Base-by-base conservation (phyloP, 2,888 invertebrate genomes). In the Ichneumon xanthorius region DNA sequence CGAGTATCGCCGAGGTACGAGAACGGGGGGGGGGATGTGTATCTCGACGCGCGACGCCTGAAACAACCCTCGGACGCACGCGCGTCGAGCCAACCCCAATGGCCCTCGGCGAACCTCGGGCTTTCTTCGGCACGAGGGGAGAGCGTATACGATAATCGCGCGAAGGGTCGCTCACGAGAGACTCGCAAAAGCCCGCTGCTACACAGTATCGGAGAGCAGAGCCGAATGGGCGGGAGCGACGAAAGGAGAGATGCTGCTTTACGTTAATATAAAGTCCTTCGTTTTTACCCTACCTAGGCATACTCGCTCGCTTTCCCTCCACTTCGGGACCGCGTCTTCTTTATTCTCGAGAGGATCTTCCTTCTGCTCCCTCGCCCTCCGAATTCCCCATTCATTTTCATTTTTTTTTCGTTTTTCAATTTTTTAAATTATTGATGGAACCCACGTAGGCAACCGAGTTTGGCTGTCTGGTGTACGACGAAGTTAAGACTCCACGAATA, bases 1-100 rank as follows among this genome's bases (percentile, higher is more conserved):
- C 90, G 86, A 87, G 67, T 80, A 75, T 58, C 82, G 63, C 84
- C 63, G 67, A 85, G 61, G 77, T 76, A 58, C 70, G 6, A 67
- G 80, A 68, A 30, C 14, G 16, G 14, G 14, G 22, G 22, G 33
- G 7, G 40, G 33, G 48, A 45, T 7, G 37, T 40, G 40, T 67
- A 37, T 40, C 45, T 48, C 45, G 45, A 48, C 53, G 30, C 72
- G 73, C 70, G 76, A 76, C 81, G 71, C 65, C 85, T 67, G 82
- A 53, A 70, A 73, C 77, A 50, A n/a, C 78, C 53, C 58, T 71
- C 67, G 40, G 61, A 48, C 19, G 53, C 73, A 75, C 63, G 68
- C 76, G 48, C 33, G 79, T 37, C 78, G 26, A 78, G 30, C 50
- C 33, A 48, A 67, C 26, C 26, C 33, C 79, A 48, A 16, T 4